Conservation (phyloP, 37 sponge, comb jelly and placozoan genomes). For the Petrosia ficiformis region DNA sequence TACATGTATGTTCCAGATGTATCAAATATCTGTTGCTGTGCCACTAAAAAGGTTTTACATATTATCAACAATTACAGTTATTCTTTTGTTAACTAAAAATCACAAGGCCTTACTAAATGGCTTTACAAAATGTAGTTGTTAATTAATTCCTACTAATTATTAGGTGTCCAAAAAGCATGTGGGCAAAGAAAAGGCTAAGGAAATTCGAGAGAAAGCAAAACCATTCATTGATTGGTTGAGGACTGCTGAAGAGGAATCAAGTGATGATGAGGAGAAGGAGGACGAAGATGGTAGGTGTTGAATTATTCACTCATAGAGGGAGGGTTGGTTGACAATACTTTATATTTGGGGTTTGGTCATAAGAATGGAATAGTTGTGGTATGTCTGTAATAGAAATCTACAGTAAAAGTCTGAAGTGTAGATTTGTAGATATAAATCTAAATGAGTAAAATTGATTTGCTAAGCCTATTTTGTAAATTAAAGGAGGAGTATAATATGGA, state of each 20-base stretch:
- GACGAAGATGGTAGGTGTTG: conserved; percentile 63
- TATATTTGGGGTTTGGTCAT: background rate
- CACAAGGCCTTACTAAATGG: no score
- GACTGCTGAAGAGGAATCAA: conserved; percentile 92
- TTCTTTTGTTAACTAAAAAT: background rate
- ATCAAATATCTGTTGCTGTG: no score
- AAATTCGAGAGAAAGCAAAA: conserved; percentile 78
- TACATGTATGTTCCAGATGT: no score
- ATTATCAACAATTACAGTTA: background rate
- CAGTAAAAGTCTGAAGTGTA: no score
- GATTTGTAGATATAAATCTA: no score
- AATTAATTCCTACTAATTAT: background rate
- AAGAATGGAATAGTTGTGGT: no score
- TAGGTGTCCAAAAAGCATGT: conserved; percentile 86
- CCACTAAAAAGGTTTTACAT: no score
- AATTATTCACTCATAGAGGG: no score
- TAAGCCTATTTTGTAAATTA: no score
- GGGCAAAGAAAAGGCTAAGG: conserved; percentile 55
- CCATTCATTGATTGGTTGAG: conserved; percentile 89
- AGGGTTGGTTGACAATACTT: background rate
- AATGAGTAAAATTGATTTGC: no score
- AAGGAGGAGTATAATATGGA: no score
- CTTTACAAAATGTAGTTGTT: background rate
- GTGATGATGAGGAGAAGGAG: conserved; percentile 80
- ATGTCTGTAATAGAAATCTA: no score